Conservation (phyloP, 2,113 vertebrate species). For the Ciconia boyciana region DNA sequence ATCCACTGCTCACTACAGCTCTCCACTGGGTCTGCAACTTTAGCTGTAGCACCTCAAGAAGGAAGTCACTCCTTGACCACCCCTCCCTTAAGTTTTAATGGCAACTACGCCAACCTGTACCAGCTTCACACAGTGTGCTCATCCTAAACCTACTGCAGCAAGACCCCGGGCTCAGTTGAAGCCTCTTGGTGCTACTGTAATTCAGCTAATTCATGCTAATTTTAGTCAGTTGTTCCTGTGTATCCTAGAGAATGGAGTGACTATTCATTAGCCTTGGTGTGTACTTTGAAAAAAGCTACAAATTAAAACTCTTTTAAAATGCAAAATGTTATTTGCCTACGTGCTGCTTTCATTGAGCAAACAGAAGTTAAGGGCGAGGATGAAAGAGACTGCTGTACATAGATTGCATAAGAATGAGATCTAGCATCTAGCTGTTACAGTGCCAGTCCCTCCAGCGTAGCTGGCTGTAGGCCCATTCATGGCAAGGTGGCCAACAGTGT, state of each 20-base stretch:
- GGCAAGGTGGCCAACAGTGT: neutral
- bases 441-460: neutral
- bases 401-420: constrained; percentile 30
- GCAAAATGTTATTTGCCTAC: constrained; percentile 53
- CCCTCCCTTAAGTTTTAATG: neutral
- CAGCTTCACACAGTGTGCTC: neutral
- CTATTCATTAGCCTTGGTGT: constrained; percentile 45
- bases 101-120: neutral
- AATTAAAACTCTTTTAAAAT: constrained; percentile 62
- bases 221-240: constrained; percentile 11
- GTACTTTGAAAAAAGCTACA: constrained; percentile 54
- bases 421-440: neutral
- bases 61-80: neutral
- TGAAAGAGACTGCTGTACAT: neutral
- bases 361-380: constrained; percentile 15
- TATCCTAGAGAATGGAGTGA: constrained; percentile 25
- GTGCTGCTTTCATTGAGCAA: constrained; percentile 29
- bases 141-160: neutral
- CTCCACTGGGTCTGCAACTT: neutral
- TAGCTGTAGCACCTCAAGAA: neutral
- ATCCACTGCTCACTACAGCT: neutral
- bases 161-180: neutral
- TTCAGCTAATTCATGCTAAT: constrained; percentile 45
- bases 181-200: neutral
- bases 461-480: neutral